Evolutionary conservation across 2,113 vertebrate species (phyloP), one percentile per base, ranked within the genome.

Genomic region (Loxodonta africana): DNA sequence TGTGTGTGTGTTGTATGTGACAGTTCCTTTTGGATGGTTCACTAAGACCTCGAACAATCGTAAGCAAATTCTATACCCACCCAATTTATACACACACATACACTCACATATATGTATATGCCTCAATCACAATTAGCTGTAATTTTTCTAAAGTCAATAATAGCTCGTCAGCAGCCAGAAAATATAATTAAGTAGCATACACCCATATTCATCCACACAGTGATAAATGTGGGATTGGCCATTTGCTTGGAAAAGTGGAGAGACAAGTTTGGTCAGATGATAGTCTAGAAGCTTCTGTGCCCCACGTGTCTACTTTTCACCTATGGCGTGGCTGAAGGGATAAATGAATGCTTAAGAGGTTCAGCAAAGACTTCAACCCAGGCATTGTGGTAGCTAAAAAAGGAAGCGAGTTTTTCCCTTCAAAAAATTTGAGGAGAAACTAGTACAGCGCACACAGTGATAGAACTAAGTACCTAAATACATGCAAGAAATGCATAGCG

Each of bases 91-190:
- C 25, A 57, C 15, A 57, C 53, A 57, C 53, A 57, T 14, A 57
- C 15, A 17, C 53, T 15, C 53, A 57, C 53, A 30, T 51, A 30
- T 37, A 18, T 71, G 10, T 33, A 8, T 69, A 14, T 33, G 11
- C 25, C 6, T 63, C 10, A 14, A 94, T 62, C 57, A 57, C 53
- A 57, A 57, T 57, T 57, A 65, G 21, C 51, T 86, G 2, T 37
- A 46, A 46, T 88, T 94, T 88, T 69, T 41, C 33, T 84, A 91
- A 88, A 95, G 78, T 69, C 69, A 78, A 48, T 12, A 90, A 48
- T 12, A 90, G 83, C 30, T 37, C 88, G 11, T 53, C 37, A 37
- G 26, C 30, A 28, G 51, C 60, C 65, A 88, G 48, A 82, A 53
- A 86, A 83, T 60, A 30, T 2, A 41, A 30, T 4, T 2, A 69